Evolutionary conservation across 2,888 invertebrate genomes (phyloP), one percentile per base, ranked within the genome.

Genomic region (Tachina fera): DNA sequence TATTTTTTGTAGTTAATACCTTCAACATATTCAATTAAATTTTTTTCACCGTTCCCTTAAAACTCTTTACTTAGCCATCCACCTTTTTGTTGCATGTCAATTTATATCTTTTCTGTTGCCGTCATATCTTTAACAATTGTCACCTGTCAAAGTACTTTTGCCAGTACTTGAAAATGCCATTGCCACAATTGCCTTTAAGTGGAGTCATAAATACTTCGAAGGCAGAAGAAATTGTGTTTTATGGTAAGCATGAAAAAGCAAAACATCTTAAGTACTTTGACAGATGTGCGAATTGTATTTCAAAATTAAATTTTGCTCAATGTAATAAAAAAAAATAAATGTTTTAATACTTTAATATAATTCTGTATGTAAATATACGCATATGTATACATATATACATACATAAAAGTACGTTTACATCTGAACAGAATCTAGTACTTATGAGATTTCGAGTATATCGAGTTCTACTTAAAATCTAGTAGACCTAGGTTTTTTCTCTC

Each of bases 101-200:
- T 70, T 70, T 45, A 61, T 70, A n/a, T 39, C 9, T 60, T 14
- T 45, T 41, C 19, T 63, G 56, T 49, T 53, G 56, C 63, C 41
- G 14, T 63, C 41, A 51, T 58, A 58, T 76, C 65, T 72, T 67
- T 9, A 82, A 58, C 77, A 81, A 85, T 82, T 85, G 82, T 78
- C 82, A 85, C 82, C 82, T 85, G 78, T 61, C 82, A 78, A 72
- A 82, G 77, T 56, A 81, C 74, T 79, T n/a, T 53, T 53, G 43
- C 10, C 1, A 58, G 80, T 84, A 60, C 80, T 84, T 84, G 49
- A 74, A 61, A 75, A 39, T 75, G 76, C 80, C 80, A 76, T 53
- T 75, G 75, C 75, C 80, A 80, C 71, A 80, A 65, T 71, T 75
- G 47, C 70, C 65, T 56, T 61, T 43, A 45, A 76, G 60, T 80